Base-by-base conservation (phyloP, 1,140 invertebrate genomes). In the Caenorhabditis brenneri region DNA sequence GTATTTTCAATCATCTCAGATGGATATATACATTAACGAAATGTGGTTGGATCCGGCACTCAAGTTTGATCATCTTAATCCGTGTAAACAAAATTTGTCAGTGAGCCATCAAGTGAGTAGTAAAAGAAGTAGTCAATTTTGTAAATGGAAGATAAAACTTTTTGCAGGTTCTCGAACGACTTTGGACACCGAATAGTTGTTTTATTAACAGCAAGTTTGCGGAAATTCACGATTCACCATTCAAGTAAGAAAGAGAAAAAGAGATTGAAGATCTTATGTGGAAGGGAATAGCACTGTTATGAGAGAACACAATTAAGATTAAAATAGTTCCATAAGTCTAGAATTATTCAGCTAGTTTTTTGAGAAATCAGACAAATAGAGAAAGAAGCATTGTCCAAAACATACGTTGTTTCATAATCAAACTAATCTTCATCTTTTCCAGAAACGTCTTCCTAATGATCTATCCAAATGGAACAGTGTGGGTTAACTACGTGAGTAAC, bases 1-100 rank as follows among this genome's bases (percentile, higher is more conserved):
- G 2, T 27, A 49, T 60, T 39, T 19, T 22, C 24, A 81, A 58
- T 36, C 80, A 81, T 84, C 82, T 83, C 74, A 89, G 89, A 89
- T 91, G 89, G 89, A 90, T 80, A 88, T 90, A 46, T 90, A 90
- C 88, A 90, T 90, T 48, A 90, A 91, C 80, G 89, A 90, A 80
- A 89, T 90, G 81, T 87, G 87, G 87, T 29, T 87, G 15, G 86
- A 90, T 80, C 88, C 89, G n/a, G 79, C 84, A 16, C 83, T 90
- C 9, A 88, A 88, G 46, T 90, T 90, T 82, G 89, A 90, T 39
- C 88, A 89, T 82, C 80, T 90, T 29, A 85, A 79, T 33, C 89
- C 89, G 0, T 90, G 89, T 55, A 90, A 90, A 84, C 87, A 90
- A 53, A 90, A 90, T 83, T 82, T 90, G 48, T 90, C 90, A 15